These are phyloP conservation scores for Hozukius guyotensis DNA, from an alignment of 2,797 vertebrate species.

Conservation along the genomic window DNA sequence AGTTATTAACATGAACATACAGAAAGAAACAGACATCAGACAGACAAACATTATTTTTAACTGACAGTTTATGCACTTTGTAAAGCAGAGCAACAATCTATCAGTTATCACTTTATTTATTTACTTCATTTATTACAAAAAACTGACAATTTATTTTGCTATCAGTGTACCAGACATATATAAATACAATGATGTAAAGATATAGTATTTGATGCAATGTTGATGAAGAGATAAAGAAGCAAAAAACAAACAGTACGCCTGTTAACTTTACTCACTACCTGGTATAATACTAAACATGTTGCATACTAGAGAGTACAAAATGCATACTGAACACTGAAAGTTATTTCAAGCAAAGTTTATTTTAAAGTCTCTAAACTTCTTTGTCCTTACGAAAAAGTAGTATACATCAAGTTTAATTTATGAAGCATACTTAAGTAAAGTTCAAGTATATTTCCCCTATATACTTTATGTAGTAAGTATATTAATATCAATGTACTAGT, in stretches of 20 bases:
- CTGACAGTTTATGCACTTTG: not conserved
- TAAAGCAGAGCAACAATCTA: not conserved
- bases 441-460: too few relatives aligned
- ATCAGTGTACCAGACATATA: not conserved
- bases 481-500: too few relatives aligned
- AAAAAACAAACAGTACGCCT: not conserved
- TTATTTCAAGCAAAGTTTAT: not conserved
- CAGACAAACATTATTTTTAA: not conserved
- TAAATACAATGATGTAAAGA: not conserved
- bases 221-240: too few relatives aligned
- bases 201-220: not conserved
- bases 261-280: too few relatives aligned
- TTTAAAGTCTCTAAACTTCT: not conserved
- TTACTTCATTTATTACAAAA: not conserved
- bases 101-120: not conserved
- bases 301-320: not conserved
- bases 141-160: not conserved
- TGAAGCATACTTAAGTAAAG: rapidly evolving
- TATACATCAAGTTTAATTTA: too few relatives aligned
- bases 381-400: rapidly evolving
- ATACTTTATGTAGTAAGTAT: too few relatives aligned
- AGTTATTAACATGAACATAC: not conserved
- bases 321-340: not conserved
- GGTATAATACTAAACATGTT: too few relatives aligned
- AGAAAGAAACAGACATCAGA: not conserved